phyloP scores from a whole-genome alignment of 2,888 invertebrate genomes.

The Caenorhabditis afra region DNA sequence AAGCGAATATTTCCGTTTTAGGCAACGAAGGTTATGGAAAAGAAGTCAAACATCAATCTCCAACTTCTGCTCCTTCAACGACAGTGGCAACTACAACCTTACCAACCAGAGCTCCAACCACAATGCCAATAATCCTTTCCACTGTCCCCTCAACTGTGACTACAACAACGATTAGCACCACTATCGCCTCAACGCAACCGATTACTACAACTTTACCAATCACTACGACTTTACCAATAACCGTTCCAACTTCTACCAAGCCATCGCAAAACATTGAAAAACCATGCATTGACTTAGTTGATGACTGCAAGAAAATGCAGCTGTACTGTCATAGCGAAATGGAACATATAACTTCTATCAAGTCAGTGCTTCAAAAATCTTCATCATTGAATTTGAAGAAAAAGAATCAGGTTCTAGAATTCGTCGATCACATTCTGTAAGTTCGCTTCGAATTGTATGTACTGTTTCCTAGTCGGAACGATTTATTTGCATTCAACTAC shows the following conservation, averaged over 20 bases:
- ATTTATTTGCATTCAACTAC: too few species aligned
- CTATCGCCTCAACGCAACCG: slow-evolving; percentile 12
- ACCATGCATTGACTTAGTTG: slow-evolving; percentile 33
- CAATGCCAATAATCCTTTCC: too few species aligned
- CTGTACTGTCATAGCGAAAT: slow-evolving; percentile 20
- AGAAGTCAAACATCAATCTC: slow-evolving; percentile 29
- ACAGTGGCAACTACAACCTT: slow-evolving; percentile 20
- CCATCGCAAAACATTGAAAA: neutral
- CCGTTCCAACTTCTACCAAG: neutral
- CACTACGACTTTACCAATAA: neutral
- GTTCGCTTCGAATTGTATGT: too few species aligned
- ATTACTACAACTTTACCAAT: slow-evolving; percentile 23
- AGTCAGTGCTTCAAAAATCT: slow-evolving; percentile 25
- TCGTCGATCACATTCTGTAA: slow-evolving; percentile 21
- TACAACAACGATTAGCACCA: slow-evolving; percentile 21
- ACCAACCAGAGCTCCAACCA: slow-evolving; percentile 30
- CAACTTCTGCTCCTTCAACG: slow-evolving; percentile 15
- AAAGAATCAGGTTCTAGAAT: slow-evolving; percentile 18
- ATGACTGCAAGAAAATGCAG: slow-evolving; percentile 32
- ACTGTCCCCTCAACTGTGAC: slow-evolving; percentile 28
- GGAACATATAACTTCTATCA: slow-evolving; percentile 19
- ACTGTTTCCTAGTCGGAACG: too few species aligned
- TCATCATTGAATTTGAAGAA: slow-evolving; percentile 5
- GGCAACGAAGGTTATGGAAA: slow-evolving; percentile 58
- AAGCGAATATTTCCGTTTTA: too few species aligned